phyloP scores from a whole-genome alignment of 2,113 vertebrate species.

The Saiga tatarica region DNA sequence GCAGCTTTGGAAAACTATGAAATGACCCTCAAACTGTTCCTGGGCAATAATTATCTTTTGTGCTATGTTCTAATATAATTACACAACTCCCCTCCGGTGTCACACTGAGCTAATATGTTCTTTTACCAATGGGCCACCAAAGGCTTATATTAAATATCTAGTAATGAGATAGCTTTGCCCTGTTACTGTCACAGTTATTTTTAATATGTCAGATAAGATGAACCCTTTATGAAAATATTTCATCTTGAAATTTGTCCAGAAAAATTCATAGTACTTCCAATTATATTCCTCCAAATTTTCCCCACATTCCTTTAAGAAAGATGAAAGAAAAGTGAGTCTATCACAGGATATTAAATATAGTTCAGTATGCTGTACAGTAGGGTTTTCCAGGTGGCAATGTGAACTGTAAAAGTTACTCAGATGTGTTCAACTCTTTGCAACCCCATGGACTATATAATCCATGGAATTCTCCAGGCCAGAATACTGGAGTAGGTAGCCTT shows the following conservation, averaged over 20 bases:
- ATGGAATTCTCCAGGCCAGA: background rate
- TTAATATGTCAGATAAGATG: conserved; percentile 74
- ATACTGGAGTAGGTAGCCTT: background rate
- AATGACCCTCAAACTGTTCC: conserved; percentile 45
- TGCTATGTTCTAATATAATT: conserved; percentile 64
- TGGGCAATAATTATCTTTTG: conserved; percentile 50
- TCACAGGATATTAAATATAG: background rate
- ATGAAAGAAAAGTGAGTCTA: background rate
- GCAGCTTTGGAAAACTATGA: conserved; percentile 35
- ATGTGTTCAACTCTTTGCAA: background rate
- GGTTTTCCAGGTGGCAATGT: background rate
- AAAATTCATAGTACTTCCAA: conserved; percentile 6
- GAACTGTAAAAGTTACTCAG: background rate
- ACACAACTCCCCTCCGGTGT: conserved; percentile 61
- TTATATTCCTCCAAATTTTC: background rate
- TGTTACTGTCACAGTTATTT: conserved; percentile 73
- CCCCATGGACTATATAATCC: background rate
- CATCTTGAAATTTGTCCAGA: background rate
- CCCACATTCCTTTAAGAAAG: background rate
- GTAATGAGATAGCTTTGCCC: conserved; percentile 70
- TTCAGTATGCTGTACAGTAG: background rate
- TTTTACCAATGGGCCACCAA: conserved; percentile 67
- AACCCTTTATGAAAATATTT: conserved; percentile 49
- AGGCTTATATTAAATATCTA: conserved; percentile 71
- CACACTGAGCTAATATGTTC: conserved; percentile 65